Percentiles rank a stretch among this genome's conserved stretches.
These are phyloP conservation scores for Hypsopygia costalis DNA, from an alignment of 2,888 invertebrate genomes.

Conservation along the genomic window DNA sequence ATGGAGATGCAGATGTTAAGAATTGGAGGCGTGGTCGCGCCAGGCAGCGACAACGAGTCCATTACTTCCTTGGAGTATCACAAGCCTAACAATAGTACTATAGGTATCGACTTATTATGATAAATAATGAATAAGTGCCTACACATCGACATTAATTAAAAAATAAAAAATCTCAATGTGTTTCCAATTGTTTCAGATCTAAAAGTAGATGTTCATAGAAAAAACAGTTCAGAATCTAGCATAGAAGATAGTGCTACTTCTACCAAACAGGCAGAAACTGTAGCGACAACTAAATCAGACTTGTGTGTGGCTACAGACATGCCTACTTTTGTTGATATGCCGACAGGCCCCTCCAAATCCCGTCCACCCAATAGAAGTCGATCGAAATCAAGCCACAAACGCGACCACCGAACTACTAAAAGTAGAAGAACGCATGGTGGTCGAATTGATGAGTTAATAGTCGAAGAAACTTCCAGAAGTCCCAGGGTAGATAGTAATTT, in stretches of 20 bases:
- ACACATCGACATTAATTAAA: too few species aligned
- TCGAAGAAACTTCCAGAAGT: conserved; percentile 52
- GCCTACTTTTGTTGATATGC: conserved; percentile 20
- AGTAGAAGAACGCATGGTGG: conserved; percentile 48
- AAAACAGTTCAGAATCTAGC: conserved; percentile 93
- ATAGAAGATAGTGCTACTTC: conserved; percentile 84
- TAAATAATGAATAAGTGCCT: background rate
- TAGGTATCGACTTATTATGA: conserved; percentile 65
- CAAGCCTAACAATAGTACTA: conserved; percentile 83
- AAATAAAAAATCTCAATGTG: too few species aligned
- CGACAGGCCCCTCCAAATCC: conserved; percentile 45
- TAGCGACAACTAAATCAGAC: conserved; percentile 59
- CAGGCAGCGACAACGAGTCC: conserved; percentile 82
- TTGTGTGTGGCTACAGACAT: conserved; percentile 52
- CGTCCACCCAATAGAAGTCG: conserved; percentile 50
- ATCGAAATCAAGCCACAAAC: conserved; percentile 52
- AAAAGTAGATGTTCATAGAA: conserved; percentile 95
- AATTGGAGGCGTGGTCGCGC: conserved; percentile 50
- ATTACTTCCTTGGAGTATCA: conserved; percentile 83
- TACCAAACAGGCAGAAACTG: conserved; percentile 55
- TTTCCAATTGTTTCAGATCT: conserved; percentile 81
- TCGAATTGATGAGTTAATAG: conserved; percentile 61
- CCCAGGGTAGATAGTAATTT: conserved; percentile 47
- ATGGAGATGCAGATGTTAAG: conserved; percentile 90
- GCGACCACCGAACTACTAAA: conserved; percentile 52